Evolutionary conservation across 2,888 invertebrate species (phyloP).

Genomic region (Lycaena phlaeas): DNA sequence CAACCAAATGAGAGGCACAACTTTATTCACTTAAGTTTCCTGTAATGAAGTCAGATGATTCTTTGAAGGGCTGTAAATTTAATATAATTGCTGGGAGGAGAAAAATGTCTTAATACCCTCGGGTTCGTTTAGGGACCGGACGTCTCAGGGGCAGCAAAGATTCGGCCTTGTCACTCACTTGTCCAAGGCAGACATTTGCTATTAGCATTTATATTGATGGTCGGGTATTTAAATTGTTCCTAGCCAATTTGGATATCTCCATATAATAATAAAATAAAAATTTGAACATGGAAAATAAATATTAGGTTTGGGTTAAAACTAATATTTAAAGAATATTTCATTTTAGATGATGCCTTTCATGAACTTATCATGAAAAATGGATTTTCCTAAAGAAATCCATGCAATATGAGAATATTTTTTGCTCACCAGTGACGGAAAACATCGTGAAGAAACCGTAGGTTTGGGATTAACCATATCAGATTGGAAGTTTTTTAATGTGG

Average conservation of each 20-base stretch:
- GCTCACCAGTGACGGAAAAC: too few species aligned
- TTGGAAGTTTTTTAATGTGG: too few species aligned
- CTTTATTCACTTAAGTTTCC: slow-evolving; percentile 31
- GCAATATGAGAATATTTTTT: too few species aligned
- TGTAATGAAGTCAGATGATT: slow-evolving; percentile 32
- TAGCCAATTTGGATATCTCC: slow-evolving; percentile 24
- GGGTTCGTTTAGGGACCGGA: slow-evolving; percentile 41
- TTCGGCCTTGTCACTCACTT: slow-evolving; percentile 55
- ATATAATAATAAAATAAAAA: too few species aligned
- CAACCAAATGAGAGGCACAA: slow-evolving; percentile 26
- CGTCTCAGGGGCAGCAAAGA: slow-evolving; percentile 31
- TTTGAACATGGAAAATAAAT: too few species aligned
- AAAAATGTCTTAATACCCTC: slow-evolving; percentile 50
- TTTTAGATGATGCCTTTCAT: too few species aligned
- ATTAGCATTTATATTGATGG: slow-evolving; percentile 64
- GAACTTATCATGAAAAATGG: too few species aligned
- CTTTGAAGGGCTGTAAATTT: slow-evolving; percentile 38
- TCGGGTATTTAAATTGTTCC: slow-evolving; percentile 32
- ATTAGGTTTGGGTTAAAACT: too few species aligned
- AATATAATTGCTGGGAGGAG: slow-evolving; percentile 47
- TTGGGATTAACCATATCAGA: too few species aligned
- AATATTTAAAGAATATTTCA: too few species aligned
- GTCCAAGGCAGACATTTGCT: slow-evolving; percentile 36
- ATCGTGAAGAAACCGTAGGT: too few species aligned
- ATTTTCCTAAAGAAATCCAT: too few species aligned